phyloP scores from a whole-genome alignment of 2,888 invertebrate genomes.

The Brachylomia viminalis region DNA sequence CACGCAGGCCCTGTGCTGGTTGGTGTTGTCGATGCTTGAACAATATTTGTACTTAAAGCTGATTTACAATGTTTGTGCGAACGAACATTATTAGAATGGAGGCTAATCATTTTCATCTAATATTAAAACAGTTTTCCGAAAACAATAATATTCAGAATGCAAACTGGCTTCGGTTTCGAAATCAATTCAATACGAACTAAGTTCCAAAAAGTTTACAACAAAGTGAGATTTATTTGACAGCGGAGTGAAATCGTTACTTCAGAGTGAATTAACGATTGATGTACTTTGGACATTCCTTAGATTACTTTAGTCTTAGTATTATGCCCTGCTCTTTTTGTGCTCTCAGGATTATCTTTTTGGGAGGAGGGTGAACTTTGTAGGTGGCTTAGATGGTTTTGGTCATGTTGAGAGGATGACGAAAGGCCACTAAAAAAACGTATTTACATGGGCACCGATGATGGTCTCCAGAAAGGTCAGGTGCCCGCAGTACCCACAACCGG shows the following conservation, averaged over 20 bases:
- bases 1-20: neutral
- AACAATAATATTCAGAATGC: neutral
- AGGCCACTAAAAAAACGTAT: neutral
- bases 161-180: neutral
- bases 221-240: conserved; percentile 46
- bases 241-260: conserved; percentile 27
- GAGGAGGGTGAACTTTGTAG: neutral
- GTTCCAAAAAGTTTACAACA: conserved; percentile 5
- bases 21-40: neutral
- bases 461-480: neutral
- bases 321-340: neutral
- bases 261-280: conserved; percentile 35
- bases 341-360: neutral
- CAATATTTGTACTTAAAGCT: neutral
- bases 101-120: neutral
- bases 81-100: neutral
- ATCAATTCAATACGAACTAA: neutral
- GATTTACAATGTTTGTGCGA: neutral
- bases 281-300: neutral
- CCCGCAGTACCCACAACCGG: neutral
- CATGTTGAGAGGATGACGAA: neutral
- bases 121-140: neutral
- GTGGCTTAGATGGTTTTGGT: neutral
- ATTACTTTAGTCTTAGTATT: neutral
- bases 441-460: no score